A percentile compares a stretch with the other conserved stretches of the same genome.
Evolutionary conservation across 2,888 invertebrate genomes (phyloP).

Genomic region (Troilus luridus): DNA sequence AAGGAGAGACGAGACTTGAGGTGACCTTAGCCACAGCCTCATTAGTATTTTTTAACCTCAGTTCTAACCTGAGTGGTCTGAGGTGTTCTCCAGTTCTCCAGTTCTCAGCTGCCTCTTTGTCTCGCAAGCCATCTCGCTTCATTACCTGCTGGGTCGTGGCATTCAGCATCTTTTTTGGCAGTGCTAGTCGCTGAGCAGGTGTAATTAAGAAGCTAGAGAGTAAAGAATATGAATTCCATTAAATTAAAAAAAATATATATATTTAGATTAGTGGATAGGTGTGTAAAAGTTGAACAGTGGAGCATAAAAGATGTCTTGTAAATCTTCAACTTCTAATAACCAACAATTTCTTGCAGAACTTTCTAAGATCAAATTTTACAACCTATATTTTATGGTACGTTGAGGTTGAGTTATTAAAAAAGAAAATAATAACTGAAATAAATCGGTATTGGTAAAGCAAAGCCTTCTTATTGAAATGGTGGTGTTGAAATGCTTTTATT

Average conservation of each 20-base stretch:
- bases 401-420: too few relatives aligned
- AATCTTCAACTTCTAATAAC: too few relatives aligned
- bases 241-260: not conserved
- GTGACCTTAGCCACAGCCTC: not conserved
- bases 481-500: too few relatives aligned
- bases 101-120: not conserved
- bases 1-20: not conserved
- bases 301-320: too few relatives aligned
- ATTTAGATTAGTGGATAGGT: too few relatives aligned
- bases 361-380: too few relatives aligned
- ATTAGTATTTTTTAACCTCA: constrained; percentile 15
- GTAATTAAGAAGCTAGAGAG: not conserved
- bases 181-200: not conserved
- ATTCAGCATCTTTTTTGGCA: not conserved
- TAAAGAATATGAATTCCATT: not conserved
- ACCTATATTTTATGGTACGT: too few relatives aligned
- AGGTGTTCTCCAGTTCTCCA: not conserved
- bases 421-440: too few relatives aligned
- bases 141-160: not conserved
- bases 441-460: too few relatives aligned
- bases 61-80: not conserved
- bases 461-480: too few relatives aligned
- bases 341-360: too few relatives aligned
- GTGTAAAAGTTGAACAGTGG: too few relatives aligned
- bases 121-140: not conserved